Conservation (phyloP, 2,888 invertebrate genomes). For the Dryobota labecula region DNA sequence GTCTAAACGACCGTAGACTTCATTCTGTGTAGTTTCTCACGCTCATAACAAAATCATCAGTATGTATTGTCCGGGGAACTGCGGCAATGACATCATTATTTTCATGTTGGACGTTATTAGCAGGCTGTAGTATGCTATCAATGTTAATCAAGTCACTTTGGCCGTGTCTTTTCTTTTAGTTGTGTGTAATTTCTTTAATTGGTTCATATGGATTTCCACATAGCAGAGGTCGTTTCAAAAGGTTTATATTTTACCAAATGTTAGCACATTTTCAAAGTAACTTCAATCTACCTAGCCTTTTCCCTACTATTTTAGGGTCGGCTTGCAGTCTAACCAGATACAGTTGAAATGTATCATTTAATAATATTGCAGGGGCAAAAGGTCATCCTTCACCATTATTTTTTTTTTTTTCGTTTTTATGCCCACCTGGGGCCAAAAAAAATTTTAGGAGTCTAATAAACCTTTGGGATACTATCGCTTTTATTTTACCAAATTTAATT, state of each 20-base stretch:
- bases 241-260: not conserved
- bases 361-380: constrained; percentile 6
- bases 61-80: constrained; percentile 40
- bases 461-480: constrained; percentile 1
- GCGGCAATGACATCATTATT: constrained; percentile 50
- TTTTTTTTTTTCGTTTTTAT: not conserved
- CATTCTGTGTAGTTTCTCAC: constrained; percentile 43
- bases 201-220: not conserved
- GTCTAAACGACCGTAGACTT: not conserved
- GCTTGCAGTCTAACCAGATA: not conserved
- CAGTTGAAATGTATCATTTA: not conserved
- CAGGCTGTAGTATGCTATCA: constrained; percentile 1
- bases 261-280: not conserved
- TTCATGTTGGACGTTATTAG: constrained; percentile 12
- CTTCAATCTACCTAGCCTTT: too few species aligned
- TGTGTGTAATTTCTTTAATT: not conserved
- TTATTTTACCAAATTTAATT: constrained; percentile 25
- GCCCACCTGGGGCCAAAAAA: constrained; percentile 16
- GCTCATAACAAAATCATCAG: constrained; percentile 48
- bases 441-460: not conserved
- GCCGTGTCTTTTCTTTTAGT: constrained; percentile 11
- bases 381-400: not conserved
- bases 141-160: constrained; percentile 38
- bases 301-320: too few species aligned
- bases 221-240: not conserved